Percentiles rank a stretch among this genome's conserved stretches.
Evolutionary conservation across 2,113 vertebrate species (phyloP).

Genomic region (Atractosteus spatula): DNA sequence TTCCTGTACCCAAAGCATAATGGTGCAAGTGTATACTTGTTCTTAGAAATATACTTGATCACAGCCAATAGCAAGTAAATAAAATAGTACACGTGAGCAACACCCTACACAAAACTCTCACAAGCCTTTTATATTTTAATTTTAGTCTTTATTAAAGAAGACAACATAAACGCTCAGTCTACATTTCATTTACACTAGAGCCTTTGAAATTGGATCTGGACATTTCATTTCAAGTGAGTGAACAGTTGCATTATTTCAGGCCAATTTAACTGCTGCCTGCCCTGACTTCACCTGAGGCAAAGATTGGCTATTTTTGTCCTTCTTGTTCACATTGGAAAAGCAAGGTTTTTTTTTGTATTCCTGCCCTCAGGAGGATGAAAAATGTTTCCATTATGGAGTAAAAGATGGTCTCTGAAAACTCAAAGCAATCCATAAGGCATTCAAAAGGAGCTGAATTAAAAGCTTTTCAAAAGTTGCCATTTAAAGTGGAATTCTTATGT

Average conservation of each 20-base stretch:
- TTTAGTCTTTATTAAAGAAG: constrained; percentile 1
- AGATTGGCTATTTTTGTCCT: constrained; percentile 37
- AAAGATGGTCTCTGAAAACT: too few relatives aligned
- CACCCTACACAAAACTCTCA: constrained; percentile 2
- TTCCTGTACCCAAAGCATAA: too few relatives aligned
- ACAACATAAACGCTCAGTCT: constrained; percentile 40
- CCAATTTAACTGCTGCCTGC: constrained; percentile 34
- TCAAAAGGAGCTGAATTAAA: too few relatives aligned
- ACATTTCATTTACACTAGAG: constrained; percentile 37
- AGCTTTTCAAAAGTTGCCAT: too few relatives aligned
- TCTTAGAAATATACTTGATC: too few relatives aligned
- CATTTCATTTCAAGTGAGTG: constrained; percentile 25
- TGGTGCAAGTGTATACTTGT: too few relatives aligned
- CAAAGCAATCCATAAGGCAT: too few relatives aligned
- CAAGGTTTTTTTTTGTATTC: constrained; percentile 15
- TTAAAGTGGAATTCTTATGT: too few relatives aligned
- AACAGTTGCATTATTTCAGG: constrained; percentile 38
- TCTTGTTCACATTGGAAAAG: constrained; percentile 13
- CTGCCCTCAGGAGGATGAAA: constrained; percentile 15
- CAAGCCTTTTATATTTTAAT: constrained; percentile 2
- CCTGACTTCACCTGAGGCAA: constrained; percentile 33
- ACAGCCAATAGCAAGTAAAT: too few relatives aligned
- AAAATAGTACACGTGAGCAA: too few relatives aligned
- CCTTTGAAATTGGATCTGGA: constrained; percentile 21
- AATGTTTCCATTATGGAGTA: constrained; percentile 15